Conservation (phyloP, 2,797 vertebrate genomes). For the Eidolon dupreanum region DNA sequence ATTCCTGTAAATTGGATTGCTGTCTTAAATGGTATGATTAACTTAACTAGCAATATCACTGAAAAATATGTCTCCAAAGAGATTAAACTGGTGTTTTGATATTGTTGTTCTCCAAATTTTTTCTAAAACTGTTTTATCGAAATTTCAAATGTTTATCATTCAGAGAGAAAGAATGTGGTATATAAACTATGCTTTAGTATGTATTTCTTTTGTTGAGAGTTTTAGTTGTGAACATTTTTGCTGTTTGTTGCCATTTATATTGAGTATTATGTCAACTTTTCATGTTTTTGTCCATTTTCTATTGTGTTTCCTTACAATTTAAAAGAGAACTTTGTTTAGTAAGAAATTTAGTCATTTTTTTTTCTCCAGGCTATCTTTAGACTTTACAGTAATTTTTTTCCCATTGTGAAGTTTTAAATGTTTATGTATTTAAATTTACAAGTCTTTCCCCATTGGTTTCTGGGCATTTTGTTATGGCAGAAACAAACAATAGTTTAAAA, state of each 20-base stretch:
- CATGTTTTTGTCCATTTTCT: neutral
- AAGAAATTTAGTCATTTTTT: neutral
- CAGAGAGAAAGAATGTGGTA: neutral
- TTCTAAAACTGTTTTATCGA: neutral
- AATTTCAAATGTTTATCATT: neutral
- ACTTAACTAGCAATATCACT: neutral
- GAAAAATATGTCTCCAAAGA: neutral
- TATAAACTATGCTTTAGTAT: neutral
- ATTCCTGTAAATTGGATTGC: neutral
- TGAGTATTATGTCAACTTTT: neutral
- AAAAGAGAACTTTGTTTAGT: neutral
- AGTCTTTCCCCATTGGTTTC: neutral
- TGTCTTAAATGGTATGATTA: neutral
- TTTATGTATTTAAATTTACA: neutral
- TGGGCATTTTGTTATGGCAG: neutral
- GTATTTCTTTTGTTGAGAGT: neutral
- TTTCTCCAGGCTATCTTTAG: neutral
- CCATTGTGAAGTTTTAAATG: neutral
- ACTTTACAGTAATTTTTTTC: neutral
- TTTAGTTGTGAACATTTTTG: neutral
- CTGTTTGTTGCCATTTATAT: neutral
- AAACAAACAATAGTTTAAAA: conserved; percentile 1
- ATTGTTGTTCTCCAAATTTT: neutral
- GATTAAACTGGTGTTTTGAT: neutral
- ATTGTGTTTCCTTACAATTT: neutral